Conservation (phyloP, 2,888 invertebrate genomes). For the Heteromurus nitidus region DNA sequence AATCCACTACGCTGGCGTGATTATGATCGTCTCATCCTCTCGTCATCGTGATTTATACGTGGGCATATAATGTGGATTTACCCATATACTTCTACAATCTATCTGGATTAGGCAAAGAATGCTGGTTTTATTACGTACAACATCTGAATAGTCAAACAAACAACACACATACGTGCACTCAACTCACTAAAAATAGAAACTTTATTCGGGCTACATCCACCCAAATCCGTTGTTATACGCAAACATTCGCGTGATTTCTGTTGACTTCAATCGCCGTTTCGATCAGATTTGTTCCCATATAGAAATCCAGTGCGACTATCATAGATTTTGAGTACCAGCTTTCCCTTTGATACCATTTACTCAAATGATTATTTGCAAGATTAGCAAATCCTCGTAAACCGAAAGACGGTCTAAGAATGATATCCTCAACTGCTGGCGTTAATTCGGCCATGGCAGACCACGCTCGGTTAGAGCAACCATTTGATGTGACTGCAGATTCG, state of each 20-base stretch:
- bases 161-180: too few relatives aligned
- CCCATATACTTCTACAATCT: not conserved
- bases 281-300: slow-evolving; percentile 77
- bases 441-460: slow-evolving; percentile 78
- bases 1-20: too few relatives aligned
- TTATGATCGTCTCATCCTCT: too few relatives aligned
- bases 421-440: slow-evolving; percentile 77
- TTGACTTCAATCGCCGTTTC: slow-evolving; percentile 77
- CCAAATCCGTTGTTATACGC: slow-evolving; percentile 3
- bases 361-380: slow-evolving; percentile 79
- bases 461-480: slow-evolving; percentile 12
- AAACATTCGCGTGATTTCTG: slow-evolving; percentile 60
- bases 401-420: slow-evolving; percentile 76
- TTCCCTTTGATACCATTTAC: slow-evolving; percentile 79
- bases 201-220: not conserved
- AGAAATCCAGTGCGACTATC: slow-evolving; percentile 78
- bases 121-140: not conserved
- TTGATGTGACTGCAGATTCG: slow-evolving; percentile 50
- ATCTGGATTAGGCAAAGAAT: not conserved
- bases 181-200: too few relatives aligned
- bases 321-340: slow-evolving; percentile 78
- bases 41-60: not conserved
- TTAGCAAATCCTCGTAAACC: slow-evolving; percentile 77
- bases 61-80: not conserved
- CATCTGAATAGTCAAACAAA: too few relatives aligned